These are phyloP conservation scores for Eulithis prunata DNA, from an alignment of 2,888 invertebrate species.

Conservation along the genomic window DNA sequence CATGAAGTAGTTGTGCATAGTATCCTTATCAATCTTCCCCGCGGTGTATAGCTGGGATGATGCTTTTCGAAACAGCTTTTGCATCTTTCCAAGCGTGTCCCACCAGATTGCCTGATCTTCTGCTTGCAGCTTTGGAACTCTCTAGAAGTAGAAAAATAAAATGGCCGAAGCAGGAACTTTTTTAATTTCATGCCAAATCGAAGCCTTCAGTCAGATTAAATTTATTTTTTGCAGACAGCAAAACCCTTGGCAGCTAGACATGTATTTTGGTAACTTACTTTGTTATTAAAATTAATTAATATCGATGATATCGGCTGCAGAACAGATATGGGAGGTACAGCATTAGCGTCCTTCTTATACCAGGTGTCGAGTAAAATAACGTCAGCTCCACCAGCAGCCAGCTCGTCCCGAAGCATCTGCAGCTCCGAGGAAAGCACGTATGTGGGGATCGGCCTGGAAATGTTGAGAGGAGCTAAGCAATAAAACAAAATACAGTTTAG, in stretches of 20 bases:
- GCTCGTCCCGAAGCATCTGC: slow-evolving; percentile 92
- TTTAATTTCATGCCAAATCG: too few relatives aligned
- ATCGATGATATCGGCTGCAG: slow-evolving; percentile 99
- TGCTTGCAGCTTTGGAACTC: slow-evolving; percentile 97
- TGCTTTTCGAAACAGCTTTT: slow-evolving; percentile 96
- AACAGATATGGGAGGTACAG: slow-evolving; percentile 97
- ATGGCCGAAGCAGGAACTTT: too few relatives aligned
- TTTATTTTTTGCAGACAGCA: too few relatives aligned
- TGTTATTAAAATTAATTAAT: slow-evolving; percentile 98
- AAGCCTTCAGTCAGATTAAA: too few relatives aligned
- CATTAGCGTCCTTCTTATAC: slow-evolving; percentile 98
- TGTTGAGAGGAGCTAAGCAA: too few relatives aligned
- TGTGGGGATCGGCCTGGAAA: slow-evolving; percentile 94
- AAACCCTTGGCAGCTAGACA: neutral
- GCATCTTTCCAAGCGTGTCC: slow-evolving; percentile 98
- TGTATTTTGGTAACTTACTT: slow-evolving; percentile 83
- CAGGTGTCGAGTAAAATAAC: slow-evolving; percentile 94
- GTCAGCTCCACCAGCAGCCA: slow-evolving; percentile 92
- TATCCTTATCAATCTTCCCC: slow-evolving; percentile 95
- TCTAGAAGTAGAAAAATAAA: slow-evolving; percentile 73
- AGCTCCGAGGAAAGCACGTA: slow-evolving; percentile 96
- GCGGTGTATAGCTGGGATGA: slow-evolving; percentile 92
- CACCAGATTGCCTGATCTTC: slow-evolving; percentile 99
- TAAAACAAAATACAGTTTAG: too few relatives aligned
- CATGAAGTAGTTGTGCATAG: slow-evolving; percentile 99